A percentile compares a stretch with the other conserved stretches of the same genome.
phyloP scores from a whole-genome alignment of 2,797 vertebrate genomes.

The Sciaenops ocellatus region DNA sequence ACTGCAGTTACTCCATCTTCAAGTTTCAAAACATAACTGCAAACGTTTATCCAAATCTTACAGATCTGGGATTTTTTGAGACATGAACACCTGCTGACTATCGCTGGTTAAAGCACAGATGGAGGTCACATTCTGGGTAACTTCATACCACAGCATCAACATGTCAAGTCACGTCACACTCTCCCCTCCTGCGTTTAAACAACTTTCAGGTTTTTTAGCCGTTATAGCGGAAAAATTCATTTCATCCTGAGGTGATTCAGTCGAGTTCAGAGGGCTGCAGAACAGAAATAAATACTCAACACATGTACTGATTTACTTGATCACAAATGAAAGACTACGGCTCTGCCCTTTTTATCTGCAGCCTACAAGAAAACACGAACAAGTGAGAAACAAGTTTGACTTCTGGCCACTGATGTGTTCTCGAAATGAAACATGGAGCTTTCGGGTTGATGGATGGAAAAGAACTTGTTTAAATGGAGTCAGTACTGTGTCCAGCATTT shows the following conservation, averaged over 20 bases:
- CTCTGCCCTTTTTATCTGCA: background rate
- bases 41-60: too few species aligned
- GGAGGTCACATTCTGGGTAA: too few species aligned
- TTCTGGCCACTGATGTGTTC: background rate
- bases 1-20: too few species aligned
- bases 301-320: background rate
- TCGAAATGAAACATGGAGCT: slow-evolving; percentile 8
- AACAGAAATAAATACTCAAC: background rate
- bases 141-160: too few species aligned
- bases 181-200: too few species aligned
- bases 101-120: too few species aligned
- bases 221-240: background rate
- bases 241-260: background rate
- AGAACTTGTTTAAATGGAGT: background rate
- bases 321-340: background rate
- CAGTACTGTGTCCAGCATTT: background rate
- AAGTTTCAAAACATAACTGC: too few species aligned
- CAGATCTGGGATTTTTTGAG: background rate
- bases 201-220: too few species aligned
- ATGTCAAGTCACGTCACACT: too few species aligned
- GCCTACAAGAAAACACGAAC: background rate
- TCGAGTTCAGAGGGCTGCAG: background rate
- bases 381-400: background rate
- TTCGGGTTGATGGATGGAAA: background rate
- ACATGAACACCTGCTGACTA: too few species aligned